Base-by-base conservation (phyloP, 2,888 invertebrate genomes). In the Mythimna loreyi region DNA sequence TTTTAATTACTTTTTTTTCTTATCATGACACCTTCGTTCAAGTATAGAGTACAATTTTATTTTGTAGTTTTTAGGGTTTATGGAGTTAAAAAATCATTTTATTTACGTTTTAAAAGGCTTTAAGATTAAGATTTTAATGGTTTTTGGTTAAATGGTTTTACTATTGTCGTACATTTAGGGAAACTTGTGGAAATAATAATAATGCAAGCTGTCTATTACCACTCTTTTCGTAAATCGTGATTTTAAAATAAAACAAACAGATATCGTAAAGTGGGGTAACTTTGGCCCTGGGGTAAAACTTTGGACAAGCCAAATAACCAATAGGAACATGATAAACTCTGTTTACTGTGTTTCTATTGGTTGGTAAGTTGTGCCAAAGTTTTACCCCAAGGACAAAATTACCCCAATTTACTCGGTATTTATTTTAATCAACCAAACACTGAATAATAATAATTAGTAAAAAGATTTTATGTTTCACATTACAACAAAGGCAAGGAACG, bases 191-290 rank as follows among this genome's bases (percentile, higher is more conserved):
- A 47, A 56, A 28, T 19, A 45, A 75, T 36, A 56, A 28, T 19
- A 45, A 75, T 36, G 75, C 71, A 75, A 75, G 71, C 75, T 72
- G 67, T 72, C 71, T 67, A 16, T 21, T 33, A 45, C 49, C 40
- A 28, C 11, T 45, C 28, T 43, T 43, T 11, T 56, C n/a, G 7
- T 19, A 40, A 36, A 28, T 28, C 23, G 19, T 11, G 9, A 8
- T n/a, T 47, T 16, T 16, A 23, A 36, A 11, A 2, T 28, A 21
- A 50, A 70, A 25, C 3, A 36, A 58, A 33, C 3, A 45, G 43
- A n/a, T n/a, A n/a, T n/a, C n/a, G n/a, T n/a, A n/a, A n/a, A n/a
- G n/a, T n/a, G n/a, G n/a, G n/a, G n/a, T n/a, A n/a, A n/a, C n/a
- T n/a, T n/a, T n/a, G n/a, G n/a, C n/a, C n/a, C n/a, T n/a, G n/a